These are phyloP conservation scores for Macquaria australasica DNA, from an alignment of 2,113 vertebrate species.

Conservation along the genomic window DNA sequence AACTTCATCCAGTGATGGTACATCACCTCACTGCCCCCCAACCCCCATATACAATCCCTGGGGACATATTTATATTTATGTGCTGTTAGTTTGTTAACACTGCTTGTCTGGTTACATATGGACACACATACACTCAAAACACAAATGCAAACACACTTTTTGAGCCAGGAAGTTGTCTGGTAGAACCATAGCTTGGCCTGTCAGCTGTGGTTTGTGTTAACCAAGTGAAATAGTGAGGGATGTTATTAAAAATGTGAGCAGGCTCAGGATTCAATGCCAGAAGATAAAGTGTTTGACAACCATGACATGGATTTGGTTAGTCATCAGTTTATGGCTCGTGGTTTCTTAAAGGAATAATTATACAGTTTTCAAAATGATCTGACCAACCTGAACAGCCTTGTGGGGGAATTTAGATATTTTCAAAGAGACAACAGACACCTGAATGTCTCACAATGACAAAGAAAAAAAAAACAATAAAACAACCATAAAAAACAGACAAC, in stretches of 20 bases:
- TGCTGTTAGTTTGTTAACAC: background rate
- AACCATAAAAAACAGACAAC: too few relatives aligned
- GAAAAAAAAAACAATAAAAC: background rate
- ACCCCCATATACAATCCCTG: background rate
- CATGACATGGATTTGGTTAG: background rate
- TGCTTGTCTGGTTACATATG: background rate
- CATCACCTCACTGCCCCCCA: background rate
- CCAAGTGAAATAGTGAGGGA: fast-evolving
- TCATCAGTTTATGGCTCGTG: background rate
- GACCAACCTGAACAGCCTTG: background rate
- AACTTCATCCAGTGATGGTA: background rate
- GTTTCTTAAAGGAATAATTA: background rate
- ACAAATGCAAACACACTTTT: background rate
- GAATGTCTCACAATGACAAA: too few relatives aligned
- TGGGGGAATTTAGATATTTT: background rate
- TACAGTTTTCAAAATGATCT: constrained; percentile 6
- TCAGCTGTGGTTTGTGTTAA: constrained; percentile 9
- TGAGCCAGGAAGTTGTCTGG: background rate
- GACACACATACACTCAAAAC: background rate
- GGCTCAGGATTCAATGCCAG: background rate
- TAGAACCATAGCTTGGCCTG: background rate
- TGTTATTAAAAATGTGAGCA: background rate
- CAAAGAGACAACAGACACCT: background rate
- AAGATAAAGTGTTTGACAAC: constrained; percentile 2
- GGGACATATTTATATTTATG: background rate